Conservation (phyloP, 2,797 vertebrate genomes). For the Chaetodon trifasciatus region DNA sequence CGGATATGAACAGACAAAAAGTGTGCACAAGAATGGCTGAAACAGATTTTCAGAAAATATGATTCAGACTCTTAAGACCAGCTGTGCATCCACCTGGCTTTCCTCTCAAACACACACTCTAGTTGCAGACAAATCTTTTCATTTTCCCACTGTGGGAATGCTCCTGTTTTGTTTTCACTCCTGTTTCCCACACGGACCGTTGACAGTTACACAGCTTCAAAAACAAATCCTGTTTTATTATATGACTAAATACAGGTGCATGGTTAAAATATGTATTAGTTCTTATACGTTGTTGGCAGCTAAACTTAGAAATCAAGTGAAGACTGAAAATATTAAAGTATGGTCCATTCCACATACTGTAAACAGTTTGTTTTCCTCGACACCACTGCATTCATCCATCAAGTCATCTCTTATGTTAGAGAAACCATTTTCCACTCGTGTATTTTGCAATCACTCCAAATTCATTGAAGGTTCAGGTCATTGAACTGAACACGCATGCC, state of each 20-base stretch:
- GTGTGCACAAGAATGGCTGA: too few species aligned
- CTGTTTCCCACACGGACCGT: neutral
- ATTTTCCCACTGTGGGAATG: neutral
- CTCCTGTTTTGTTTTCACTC: neutral
- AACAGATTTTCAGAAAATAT: neutral
- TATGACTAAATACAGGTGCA: neutral
- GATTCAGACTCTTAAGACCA: neutral
- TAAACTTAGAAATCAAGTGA: neutral
- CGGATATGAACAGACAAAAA: neutral
- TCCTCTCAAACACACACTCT: neutral
- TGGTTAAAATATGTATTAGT: neutral
- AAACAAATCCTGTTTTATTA: neutral
- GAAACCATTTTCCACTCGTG: neutral
- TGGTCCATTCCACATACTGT: neutral
- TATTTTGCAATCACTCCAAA: neutral
- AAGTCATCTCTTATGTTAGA: neutral
- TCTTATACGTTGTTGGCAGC: neutral
- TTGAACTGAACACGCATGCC: neutral
- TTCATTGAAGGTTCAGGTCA: conserved; percentile 1
- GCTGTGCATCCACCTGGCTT: neutral
- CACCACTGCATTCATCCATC: neutral
- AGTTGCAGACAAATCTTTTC: neutral
- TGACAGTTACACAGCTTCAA: neutral
- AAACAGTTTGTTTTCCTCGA: neutral
- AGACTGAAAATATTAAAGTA: neutral